Base-by-base conservation (phyloP, 2,113 vertebrate species). In the Bubo blakistoni region DNA sequence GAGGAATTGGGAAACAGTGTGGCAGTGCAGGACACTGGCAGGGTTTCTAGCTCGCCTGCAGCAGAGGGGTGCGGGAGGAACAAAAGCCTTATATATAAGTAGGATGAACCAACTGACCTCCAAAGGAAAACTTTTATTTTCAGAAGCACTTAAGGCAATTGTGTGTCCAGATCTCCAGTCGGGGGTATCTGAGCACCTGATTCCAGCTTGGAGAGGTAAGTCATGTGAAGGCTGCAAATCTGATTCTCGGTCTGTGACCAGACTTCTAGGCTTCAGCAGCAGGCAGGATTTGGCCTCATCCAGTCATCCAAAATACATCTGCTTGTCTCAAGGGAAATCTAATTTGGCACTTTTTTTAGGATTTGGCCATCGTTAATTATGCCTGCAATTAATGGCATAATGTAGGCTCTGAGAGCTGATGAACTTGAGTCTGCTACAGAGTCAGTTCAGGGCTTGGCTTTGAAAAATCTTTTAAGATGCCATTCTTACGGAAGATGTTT, bases 301-400 rank as follows among this genome's bases (percentile, higher is more conserved):
- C 94, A 69, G 84, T 24, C 95, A 87, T 88, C 65, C 97, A n/a
- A 94, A 96, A 81, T 77, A 4, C 58, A 54, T 91, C 79, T 93
- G 61, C 90, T 93, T 88, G 94, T 92, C 81, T 94, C 87, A 92
- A 92, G 78, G 59, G 67, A 95, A 95, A 97, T 96, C 92, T 90
- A 89, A 95, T 96, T 97, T 95, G 87, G 95, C 87, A 82, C 78
- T 85, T 96, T 85, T 38, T 38, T 87, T 65, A 71, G 91, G 72
- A 94, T 92, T 95, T 92, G 91, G 62, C 92, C 92, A 32, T 85
- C 0, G 2, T 94, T 96, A 97, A 96, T 96, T 88, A 86, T 4
- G 71, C 71, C 74, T 55, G 54, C 62, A 85, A 81, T 94, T 96
- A 96, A 87, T 83, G 87, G 78, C 89, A 57, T 81, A 59, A 77